Conservation (phyloP, 1,140 invertebrate genomes). For the Plodia interpunctella region DNA sequence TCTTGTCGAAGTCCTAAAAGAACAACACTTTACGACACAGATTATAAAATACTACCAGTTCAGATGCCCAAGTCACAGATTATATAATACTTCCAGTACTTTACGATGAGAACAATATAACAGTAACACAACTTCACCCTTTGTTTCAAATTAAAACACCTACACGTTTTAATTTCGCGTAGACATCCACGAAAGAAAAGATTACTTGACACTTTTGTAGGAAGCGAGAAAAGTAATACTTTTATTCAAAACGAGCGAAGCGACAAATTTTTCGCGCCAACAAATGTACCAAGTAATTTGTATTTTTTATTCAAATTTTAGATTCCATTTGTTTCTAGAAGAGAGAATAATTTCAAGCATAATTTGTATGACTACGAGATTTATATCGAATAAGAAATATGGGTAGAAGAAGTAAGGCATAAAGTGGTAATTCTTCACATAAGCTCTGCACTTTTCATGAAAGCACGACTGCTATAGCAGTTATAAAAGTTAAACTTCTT, state of each 20-base stretch:
- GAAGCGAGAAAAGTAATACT: not conserved
- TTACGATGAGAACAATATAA: not conserved
- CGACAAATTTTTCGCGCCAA: conserved; percentile 3
- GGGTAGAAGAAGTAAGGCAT: too few relatives aligned
- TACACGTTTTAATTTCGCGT: not conserved
- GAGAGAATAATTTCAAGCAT: not conserved
- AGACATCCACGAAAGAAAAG: not conserved
- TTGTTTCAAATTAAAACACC: conserved; percentile 1
- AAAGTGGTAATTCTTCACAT: too few relatives aligned
- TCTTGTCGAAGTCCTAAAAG: too few relatives aligned
- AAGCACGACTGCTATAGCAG: too few relatives aligned
- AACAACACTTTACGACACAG: too few relatives aligned
- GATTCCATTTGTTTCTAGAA: not conserved
- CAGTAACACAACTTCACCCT: not conserved
- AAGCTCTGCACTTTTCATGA: too few relatives aligned
- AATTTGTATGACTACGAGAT: too few relatives aligned
- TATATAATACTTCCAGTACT: not conserved
- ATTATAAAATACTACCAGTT: too few relatives aligned
- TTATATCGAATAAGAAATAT: too few relatives aligned
- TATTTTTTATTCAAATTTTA: not conserved
- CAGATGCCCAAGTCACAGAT: too few relatives aligned
- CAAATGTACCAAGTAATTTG: not conserved
- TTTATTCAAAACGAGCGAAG: not conserved
- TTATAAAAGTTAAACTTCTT: too few relatives aligned
- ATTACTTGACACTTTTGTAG: not conserved